Base-by-base conservation (phyloP, 1,140 invertebrate genomes). In the Atta cephalotes region DNA sequence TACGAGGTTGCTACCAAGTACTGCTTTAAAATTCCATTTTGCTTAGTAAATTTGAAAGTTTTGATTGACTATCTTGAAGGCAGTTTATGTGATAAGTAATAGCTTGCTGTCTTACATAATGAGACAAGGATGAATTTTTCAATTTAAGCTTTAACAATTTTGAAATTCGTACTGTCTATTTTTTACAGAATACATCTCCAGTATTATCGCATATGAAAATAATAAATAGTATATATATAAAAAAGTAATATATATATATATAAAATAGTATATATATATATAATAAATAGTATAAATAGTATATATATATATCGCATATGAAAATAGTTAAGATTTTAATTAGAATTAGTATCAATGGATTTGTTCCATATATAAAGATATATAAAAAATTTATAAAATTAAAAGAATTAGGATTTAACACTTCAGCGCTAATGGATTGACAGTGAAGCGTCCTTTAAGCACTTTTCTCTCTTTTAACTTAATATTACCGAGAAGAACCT, bases 11-110 rank as follows among this genome's bases (percentile, higher is more conserved):
- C 1, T 18, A 14, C 12, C 65, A 56, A 85, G 82, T 63, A 62
- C 51, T 82, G 25, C 21, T 87, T 31, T 62, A 87, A 90, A 90
- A 90, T 90, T 87, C 85, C 70, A 90, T 90, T 85, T 89, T 60
- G 53, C 85, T 90, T 78, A 66, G 60, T 49, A 18, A 86, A 74
- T 81, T 84, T 49, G 77, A 60, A 90, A 90, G 62, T 80, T 87
- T 89, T 87, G 62, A 87, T 90, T 87, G 66, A 76, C 60, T 51
- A 39, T 58, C 68, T 89, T 71, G 65, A 89, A 87, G 66, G 12
- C 2, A 14, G 25, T 65, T 70, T 71, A 53, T 21, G 18, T 25
- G 51, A 1, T 56, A 25, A 80, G 58, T 89, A 82, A 87, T 49
- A 53, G 18, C 31, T 53, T 6, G 35, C 2, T 9, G 14, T 63